A percentile compares a stretch with the other conserved stretches of the same genome.
Evolutionary conservation across 2,113 vertebrate species (phyloP).

Genomic region (Pelecanus crispus): DNA sequence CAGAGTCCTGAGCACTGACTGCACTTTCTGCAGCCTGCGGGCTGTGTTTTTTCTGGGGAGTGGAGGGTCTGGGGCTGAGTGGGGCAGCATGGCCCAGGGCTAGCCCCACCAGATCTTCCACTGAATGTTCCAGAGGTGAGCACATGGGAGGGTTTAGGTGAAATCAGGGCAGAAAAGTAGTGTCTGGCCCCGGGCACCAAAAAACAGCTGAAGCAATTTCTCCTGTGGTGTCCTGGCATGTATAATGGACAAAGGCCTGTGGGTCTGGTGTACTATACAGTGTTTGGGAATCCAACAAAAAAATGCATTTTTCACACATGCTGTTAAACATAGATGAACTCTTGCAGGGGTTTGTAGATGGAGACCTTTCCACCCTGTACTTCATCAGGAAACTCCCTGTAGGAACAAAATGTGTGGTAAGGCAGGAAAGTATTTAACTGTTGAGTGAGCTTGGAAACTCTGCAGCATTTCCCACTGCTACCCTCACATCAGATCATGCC

Average conservation of each 20-base stretch:
- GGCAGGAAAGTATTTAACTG: background rate
- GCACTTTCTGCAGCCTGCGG: background rate
- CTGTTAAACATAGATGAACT: background rate
- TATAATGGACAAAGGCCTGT: background rate
- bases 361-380: background rate
- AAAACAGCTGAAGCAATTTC: background rate
- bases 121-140: background rate
- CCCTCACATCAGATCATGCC: background rate
- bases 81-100: accelerated
- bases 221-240: background rate
- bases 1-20: background rate
- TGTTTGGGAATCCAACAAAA: background rate
- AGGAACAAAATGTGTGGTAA: background rate
- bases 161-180: background rate
- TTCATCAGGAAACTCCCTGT: background rate
- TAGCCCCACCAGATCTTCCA: background rate
- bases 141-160: background rate
- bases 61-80: background rate
- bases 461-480: background rate
- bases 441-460: background rate
- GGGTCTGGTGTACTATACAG: background rate
- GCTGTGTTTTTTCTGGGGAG: background rate
- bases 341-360: background rate
- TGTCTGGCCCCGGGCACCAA: background rate
- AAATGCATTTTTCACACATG: background rate